phyloP scores from a whole-genome alignment of 2,113 vertebrate species.

The Paramisgurnus dabryanus region DNA sequence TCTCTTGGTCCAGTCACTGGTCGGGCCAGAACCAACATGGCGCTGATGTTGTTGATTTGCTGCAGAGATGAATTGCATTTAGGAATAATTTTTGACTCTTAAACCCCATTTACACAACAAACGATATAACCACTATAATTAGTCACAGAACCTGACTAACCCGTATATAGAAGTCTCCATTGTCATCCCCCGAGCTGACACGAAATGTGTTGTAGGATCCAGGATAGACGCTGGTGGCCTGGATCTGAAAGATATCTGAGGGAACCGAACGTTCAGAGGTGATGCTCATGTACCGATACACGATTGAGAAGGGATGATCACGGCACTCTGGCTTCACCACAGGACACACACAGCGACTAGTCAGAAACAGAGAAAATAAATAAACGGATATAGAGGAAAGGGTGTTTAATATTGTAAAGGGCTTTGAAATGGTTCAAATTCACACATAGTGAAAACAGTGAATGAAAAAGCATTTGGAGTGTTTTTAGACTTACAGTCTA shows the following conservation, averaged over 20 bases:
- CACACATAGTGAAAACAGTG: neutral
- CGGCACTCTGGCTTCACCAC: constrained; percentile 78
- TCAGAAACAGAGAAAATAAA: constrained; percentile 21
- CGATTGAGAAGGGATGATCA: constrained; percentile 84
- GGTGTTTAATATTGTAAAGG: neutral
- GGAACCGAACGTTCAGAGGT: constrained; percentile 85
- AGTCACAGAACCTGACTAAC: constrained; percentile 64
- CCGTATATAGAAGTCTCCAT: constrained; percentile 88
- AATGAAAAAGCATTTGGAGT: too few relatives aligned
- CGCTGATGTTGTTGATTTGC: constrained; percentile 93
- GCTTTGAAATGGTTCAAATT: neutral
- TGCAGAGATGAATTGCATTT: constrained; percentile 53
- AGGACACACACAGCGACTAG: constrained; percentile 86
- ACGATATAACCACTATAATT: neutral
- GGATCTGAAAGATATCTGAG: constrained; percentile 91
- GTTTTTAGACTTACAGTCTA: too few relatives aligned
- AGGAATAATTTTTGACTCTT: neutral
- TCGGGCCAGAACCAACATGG: constrained; percentile 87
- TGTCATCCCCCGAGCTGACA: constrained; percentile 84
- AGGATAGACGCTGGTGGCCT: constrained; percentile 86
- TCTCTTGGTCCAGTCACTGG: constrained; percentile 85
- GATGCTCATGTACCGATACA: constrained; percentile 92
- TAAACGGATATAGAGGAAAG: neutral
- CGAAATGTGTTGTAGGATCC: constrained; percentile 90
- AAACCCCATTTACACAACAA: too few relatives aligned